Evolutionary conservation across 2,888 invertebrate genomes (phyloP).

Genomic region (Cactoblastis cactorum): DNA sequence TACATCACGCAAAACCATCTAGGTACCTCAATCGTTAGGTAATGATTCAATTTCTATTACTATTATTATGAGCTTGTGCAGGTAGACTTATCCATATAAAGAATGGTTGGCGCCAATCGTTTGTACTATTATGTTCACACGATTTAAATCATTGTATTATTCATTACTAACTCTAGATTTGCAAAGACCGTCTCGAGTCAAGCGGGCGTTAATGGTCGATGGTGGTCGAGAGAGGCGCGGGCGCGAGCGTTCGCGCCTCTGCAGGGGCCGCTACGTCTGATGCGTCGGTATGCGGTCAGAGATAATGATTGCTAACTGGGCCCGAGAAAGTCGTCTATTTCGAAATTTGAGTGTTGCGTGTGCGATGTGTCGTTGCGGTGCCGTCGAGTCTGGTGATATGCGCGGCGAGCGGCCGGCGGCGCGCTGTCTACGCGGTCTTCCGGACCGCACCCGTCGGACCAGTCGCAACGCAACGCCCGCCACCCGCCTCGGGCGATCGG

Average conservation of each 20-base stretch:
- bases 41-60: constrained; percentile 34
- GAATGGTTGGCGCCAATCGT: constrained; percentile 15
- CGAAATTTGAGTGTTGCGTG: constrained; percentile 72
- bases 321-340: constrained; percentile 73
- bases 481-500: constrained; percentile 75
- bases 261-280: constrained; percentile 37
- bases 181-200: constrained; percentile 13
- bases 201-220: constrained; percentile 9
- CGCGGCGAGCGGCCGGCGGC: constrained; percentile 67
- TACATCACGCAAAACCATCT: constrained; percentile 52
- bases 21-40: constrained; percentile 42
- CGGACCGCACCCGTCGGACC: constrained; percentile 76
- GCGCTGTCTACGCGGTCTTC: constrained; percentile 75
- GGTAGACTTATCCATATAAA: constrained; percentile 19
- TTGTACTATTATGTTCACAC: constrained; percentile 2
- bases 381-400: constrained; percentile 68
- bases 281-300: constrained; percentile 50
- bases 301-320: constrained; percentile 60
- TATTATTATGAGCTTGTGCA: background rate
- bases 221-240: constrained; percentile 19
- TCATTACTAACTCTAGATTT: constrained; percentile 11
- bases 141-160: constrained; percentile 4
- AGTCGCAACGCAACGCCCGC: constrained; percentile 72
- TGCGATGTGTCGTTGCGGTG: constrained; percentile 73
- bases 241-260: constrained; percentile 20